A percentile compares a stretch with the other conserved stretches of the same genome.
These are phyloP conservation scores for Adrianichthys oophorus DNA, from an alignment of 2,797 vertebrate species.

Conservation along the genomic window DNA sequence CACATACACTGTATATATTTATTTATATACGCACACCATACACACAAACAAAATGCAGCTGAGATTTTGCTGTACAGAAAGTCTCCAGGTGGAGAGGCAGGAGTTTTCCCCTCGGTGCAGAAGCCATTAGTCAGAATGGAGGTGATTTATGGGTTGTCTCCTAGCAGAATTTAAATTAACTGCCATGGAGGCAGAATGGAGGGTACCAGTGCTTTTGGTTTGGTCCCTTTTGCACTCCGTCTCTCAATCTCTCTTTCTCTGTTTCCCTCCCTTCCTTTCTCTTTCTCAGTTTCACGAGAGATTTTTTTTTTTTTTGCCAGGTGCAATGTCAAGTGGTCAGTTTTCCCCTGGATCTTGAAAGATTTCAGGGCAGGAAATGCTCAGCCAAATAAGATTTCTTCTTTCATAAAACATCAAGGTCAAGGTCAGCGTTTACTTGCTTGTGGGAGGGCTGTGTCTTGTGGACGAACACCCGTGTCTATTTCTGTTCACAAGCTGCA, in stretches of 20 bases:
- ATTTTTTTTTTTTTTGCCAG: slow-evolving; percentile 48
- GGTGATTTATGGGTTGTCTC: slow-evolving; percentile 85
- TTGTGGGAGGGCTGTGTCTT: background rate
- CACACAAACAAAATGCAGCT: slow-evolving; percentile 37
- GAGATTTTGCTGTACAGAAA: slow-evolving; percentile 63
- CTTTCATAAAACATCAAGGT: slow-evolving; percentile 16
- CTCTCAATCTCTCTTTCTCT: slow-evolving; percentile 28
- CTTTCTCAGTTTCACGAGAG: slow-evolving; percentile 39
- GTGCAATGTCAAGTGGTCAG: slow-evolving; percentile 62
- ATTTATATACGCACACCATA: slow-evolving; percentile 11
- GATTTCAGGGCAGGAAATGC: slow-evolving; percentile 44
- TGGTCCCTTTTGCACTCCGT: slow-evolving; percentile 62
- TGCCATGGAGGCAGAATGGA: slow-evolving; percentile 61
- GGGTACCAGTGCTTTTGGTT: slow-evolving; percentile 54
- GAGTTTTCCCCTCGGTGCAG: slow-evolving; percentile 79
- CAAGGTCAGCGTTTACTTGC: background rate
- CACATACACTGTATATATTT: slow-evolving; percentile 14
- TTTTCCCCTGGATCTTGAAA: slow-evolving; percentile 32
- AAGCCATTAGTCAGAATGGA: slow-evolving; percentile 84
- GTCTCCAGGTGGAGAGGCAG: slow-evolving; percentile 71
- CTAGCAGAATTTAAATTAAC: slow-evolving; percentile 83
- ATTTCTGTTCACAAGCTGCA: slow-evolving; percentile 1
- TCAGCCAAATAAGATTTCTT: slow-evolving; percentile 25
- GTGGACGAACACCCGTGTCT: background rate
- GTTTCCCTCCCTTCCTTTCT: slow-evolving; percentile 21